Evolutionary conservation across 92 coral and sea anemone species (phyloP), one percentile per base, ranked within the genome.

Genomic region (Actinernus sp.): DNA sequence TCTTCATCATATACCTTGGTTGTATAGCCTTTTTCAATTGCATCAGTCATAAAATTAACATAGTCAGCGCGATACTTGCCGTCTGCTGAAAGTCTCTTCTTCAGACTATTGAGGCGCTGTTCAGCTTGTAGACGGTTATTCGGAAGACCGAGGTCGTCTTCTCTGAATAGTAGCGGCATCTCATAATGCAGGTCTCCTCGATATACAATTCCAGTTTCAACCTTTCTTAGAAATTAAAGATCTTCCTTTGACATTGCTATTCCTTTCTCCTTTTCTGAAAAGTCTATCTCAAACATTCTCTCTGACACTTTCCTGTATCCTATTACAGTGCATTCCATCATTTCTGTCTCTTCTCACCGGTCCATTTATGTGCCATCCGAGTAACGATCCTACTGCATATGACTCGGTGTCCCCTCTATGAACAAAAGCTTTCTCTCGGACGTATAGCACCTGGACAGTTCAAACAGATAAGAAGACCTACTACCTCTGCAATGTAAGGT

Each of bases 101-200:
- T 81, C 36, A 72, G 70, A 49, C 70, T 38, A 25, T 41, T 55
- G 27, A 63, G 62, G 31, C 82, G 82, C 49, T 81, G 43, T 61
- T 73, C 76, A 2, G 82, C 82, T 65, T 63, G 65, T 1, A 59
- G 63, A 3, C 40, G 41, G 61, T 82, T 82, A 38, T 73, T 74
- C 47, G 82, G 83, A 30, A 82, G 76, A 25, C 27, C 36, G 24
- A 65, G 11, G 56, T 56, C 64, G 53, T 52, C 31, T 24, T 61
- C 38, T 37, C 45, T 71, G 24, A 80, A 73, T 18, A 71, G 88
- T 31, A 75, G 79, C 13, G 89, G 89, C 73, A 83, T 58, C 32
- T 57, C 89, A 36, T 83, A 68, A 37, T 75, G 89, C 54, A 48
- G 45, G 68, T 83, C 73, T 31, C 67, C 73, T 0, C 52, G 43